Conservation (phyloP, 2,888 invertebrate species). For the Aleiodes alternator region DNA sequence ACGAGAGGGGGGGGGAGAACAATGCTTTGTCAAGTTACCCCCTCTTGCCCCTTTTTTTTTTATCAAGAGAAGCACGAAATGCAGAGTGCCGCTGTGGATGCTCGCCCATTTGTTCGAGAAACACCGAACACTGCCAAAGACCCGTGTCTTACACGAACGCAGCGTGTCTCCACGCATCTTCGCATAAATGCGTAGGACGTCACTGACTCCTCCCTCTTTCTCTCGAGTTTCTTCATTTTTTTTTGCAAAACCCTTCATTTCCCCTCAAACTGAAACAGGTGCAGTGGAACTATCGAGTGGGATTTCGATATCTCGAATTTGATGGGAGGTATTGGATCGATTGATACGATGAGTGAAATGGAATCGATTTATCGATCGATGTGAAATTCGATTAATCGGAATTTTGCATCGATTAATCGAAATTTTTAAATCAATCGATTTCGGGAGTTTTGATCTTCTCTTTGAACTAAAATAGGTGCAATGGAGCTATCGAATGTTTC, state of each 20-base stretch:
- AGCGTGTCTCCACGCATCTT: constrained; percentile 50
- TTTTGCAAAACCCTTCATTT: neutral
- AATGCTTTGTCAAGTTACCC: constrained; percentile 64
- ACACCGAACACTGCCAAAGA: constrained; percentile 67
- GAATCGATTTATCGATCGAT: too few species aligned
- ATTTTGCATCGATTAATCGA: too few species aligned
- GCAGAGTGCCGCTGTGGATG: constrained; percentile 64
- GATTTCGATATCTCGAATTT: too few species aligned
- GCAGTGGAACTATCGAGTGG: too few species aligned
- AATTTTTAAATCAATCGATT: too few species aligned
- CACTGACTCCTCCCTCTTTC: constrained; percentile 21
- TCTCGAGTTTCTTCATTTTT: constrained; percentile 3
- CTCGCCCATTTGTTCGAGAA: constrained; percentile 74
- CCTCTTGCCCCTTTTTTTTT: constrained; percentile 30
- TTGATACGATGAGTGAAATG: too few species aligned
- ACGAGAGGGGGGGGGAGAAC: constrained; percentile 63
- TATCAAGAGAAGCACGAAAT: constrained; percentile 17
- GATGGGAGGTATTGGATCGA: too few species aligned
- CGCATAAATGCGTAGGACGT: constrained; percentile 39
- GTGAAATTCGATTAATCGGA: too few species aligned
- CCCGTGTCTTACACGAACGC: constrained; percentile 57
- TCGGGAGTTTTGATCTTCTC: too few species aligned
- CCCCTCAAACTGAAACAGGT: too few species aligned
- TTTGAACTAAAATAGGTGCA: too few species aligned
- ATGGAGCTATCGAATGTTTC: too few species aligned